Percentiles rank a stretch among this genome's conserved stretches.
These are phyloP conservation scores for Drosophila paramelanica DNA, from an alignment of 2,888 invertebrate species.

Conservation along the genomic window DNA sequence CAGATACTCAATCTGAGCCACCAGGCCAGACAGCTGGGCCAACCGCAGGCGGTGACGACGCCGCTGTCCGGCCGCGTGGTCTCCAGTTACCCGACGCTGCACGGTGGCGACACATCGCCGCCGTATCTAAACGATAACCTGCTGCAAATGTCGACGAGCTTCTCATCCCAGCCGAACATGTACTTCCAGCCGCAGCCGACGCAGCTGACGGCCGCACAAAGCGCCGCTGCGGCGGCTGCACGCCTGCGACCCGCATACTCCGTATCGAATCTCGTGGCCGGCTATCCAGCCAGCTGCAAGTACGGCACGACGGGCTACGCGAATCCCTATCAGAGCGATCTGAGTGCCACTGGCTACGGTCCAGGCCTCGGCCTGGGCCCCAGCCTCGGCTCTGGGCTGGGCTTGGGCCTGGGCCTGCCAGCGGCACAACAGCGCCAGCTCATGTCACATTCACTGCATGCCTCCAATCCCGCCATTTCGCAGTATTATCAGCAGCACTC, in stretches of 20 bases:
- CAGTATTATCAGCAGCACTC: conserved; percentile 80
- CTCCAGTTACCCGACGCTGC: conserved; percentile 84
- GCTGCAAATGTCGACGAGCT: conserved; percentile 85
- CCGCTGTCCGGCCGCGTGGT: conserved; percentile 83
- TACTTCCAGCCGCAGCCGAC: conserved; percentile 83
- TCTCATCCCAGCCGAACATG: conserved; percentile 85
- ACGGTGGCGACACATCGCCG: conserved; percentile 83
- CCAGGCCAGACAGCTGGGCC: conserved; percentile 82
- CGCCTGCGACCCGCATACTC: conserved; percentile 84
- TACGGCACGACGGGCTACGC: conserved; percentile 68
- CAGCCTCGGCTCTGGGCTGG: conserved; percentile 25
- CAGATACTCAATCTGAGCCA: conserved; percentile 84
- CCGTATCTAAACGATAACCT: conserved; percentile 84
- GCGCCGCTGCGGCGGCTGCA: conserved; percentile 73
- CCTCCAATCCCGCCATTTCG: conserved; percentile 84
- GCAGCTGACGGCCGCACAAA: conserved; percentile 71
- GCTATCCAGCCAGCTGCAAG: conserved; percentile 74
- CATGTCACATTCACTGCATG: conserved; percentile 83
- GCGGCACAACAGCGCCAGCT: conserved; percentile 82
- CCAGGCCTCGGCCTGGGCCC: conserved; percentile 46
- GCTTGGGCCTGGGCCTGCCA: conserved; percentile 50
- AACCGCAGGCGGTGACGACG: conserved; percentile 65
- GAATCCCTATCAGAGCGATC: conserved; percentile 80
- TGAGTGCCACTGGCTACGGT: conserved; percentile 55
- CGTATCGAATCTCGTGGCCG: conserved; percentile 82